Conservation (phyloP, 2,888 invertebrate species). For the Sympetrum striolatum region DNA sequence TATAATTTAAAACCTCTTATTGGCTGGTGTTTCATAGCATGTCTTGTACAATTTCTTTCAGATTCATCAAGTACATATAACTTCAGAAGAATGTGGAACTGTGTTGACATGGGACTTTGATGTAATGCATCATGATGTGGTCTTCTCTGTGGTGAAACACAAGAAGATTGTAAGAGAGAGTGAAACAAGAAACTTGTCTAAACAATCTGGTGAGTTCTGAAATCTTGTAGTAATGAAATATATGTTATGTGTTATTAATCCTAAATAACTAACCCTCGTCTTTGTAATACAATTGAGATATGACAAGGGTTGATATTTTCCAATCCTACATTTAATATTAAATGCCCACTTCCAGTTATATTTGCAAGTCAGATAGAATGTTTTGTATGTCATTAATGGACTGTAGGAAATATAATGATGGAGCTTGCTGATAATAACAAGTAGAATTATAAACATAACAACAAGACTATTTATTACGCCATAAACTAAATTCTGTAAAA, state of each 20-base stretch:
- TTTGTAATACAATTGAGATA: background rate
- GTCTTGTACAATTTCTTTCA: conserved; percentile 55
- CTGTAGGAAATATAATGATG: too few relatives aligned
- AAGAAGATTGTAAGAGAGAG: conserved; percentile 2
- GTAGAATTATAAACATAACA: too few relatives aligned
- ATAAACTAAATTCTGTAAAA: too few relatives aligned
- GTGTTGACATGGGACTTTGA: conserved; percentile 98
- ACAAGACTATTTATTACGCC: too few relatives aligned
- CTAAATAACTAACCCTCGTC: background rate
- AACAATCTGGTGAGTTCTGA: conserved; percentile 65
- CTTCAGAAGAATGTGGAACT: conserved; percentile 82
- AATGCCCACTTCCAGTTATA: too few relatives aligned
- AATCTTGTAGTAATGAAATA: conserved; percentile 56
- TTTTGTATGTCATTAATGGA: too few relatives aligned
- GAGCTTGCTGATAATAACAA: too few relatives aligned
- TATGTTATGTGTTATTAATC: too few relatives aligned
- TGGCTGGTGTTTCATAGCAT: background rate
- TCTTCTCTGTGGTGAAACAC: conserved; percentile 73
- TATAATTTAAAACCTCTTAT: too few relatives aligned
- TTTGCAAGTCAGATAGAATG: too few relatives aligned
- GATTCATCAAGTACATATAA: conserved; percentile 78
- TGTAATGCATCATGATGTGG: conserved; percentile 86
- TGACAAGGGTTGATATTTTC: background rate
- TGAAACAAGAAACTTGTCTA: conserved; percentile 49
- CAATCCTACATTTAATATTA: background rate